Base-by-base conservation (phyloP, 2,888 invertebrate species). In the Caenorhabditis japonica region DNA sequence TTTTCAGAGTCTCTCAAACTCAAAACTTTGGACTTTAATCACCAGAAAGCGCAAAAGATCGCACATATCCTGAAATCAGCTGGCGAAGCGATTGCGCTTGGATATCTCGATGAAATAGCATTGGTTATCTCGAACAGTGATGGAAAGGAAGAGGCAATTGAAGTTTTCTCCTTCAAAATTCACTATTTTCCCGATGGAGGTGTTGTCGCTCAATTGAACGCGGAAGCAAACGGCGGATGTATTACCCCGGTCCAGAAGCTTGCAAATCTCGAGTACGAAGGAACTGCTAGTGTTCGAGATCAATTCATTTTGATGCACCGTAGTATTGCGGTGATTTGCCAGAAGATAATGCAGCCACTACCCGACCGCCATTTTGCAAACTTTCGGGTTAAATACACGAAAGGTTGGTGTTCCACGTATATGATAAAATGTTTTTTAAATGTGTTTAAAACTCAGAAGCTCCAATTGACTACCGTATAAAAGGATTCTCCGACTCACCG, bases 111-210 rank as follows among this genome's bases (percentile, higher is more conserved):
- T 15, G 66, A 66, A 17, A 12, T 58, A 3, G 49, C 66, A 7
- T 21, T 66, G 8, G 66, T 66, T 0, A 25, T 66, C 8, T 25
- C 58, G 1, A 21, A 66, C n/a, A 49, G 41, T 2, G 58, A 43
- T 10, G 43, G 17, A 2, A 51, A 41, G 21, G 49, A n/a, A 1
- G 43, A 58, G n/a, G 66, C 52, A n/a, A 27, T 66, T 10, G 66
- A 66, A 38, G 66, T 66, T 12, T 66, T 58, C 23, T 41, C 58
- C 1, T 52, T 53, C 51, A 66, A 66, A 23, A 34, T 66, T 17
- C 43, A 36, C 15, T 66, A 66, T 21, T 58, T 51, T 25, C 23
- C 17, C 0, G 39, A 64, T 15, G 46, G 56, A 30, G 33, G 33
- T 13, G 55, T 55, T 13, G 21, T 25, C 13, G 55, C 43, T n/a